Evolutionary conservation across 2,113 vertebrate species (phyloP).

Genomic region (Toxotes jaculatrix): DNA sequence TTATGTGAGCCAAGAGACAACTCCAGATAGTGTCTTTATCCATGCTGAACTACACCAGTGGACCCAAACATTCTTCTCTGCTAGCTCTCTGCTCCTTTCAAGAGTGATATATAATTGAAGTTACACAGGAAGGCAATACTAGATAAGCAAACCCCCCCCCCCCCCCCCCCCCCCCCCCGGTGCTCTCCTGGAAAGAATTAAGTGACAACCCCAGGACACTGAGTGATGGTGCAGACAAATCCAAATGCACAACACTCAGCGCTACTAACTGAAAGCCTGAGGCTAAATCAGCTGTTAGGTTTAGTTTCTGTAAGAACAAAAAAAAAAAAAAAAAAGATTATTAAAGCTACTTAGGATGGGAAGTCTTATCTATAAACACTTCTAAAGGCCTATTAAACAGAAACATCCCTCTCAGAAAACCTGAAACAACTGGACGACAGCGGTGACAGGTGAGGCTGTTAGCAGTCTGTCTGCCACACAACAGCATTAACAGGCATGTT

Average conservation of each 20-base stretch:
- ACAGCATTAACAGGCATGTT: constrained; percentile 1
- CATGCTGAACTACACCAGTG: background rate
- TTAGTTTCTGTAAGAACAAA: background rate
- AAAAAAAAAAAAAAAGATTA: constrained; percentile 1
- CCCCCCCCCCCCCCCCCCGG: background rate
- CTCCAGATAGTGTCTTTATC: constrained; percentile 17
- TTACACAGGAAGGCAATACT: constrained; percentile 36
- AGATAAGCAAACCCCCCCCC: constrained; percentile 22
- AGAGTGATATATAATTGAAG: constrained; percentile 48
- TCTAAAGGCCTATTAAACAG: background rate
- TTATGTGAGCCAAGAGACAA: constrained; percentile 25
- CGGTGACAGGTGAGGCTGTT: background rate
- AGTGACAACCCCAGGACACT: constrained; percentile 9
- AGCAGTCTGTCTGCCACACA: background rate
- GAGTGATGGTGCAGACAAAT: constrained; percentile 19
- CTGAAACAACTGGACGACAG: background rate
- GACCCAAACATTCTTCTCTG: constrained; percentile 4
- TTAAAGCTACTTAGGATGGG: background rate
- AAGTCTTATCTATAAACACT: background rate
- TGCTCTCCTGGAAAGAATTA: constrained; percentile 20
- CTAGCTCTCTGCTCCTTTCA: constrained; percentile 7
- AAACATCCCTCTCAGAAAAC: background rate
- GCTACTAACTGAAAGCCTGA: background rate
- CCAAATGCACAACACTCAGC: constrained; percentile 1
- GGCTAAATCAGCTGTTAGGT: background rate